Conservation (phyloP, 2,113 vertebrate genomes). For the Saccopteryx leptura region DNA sequence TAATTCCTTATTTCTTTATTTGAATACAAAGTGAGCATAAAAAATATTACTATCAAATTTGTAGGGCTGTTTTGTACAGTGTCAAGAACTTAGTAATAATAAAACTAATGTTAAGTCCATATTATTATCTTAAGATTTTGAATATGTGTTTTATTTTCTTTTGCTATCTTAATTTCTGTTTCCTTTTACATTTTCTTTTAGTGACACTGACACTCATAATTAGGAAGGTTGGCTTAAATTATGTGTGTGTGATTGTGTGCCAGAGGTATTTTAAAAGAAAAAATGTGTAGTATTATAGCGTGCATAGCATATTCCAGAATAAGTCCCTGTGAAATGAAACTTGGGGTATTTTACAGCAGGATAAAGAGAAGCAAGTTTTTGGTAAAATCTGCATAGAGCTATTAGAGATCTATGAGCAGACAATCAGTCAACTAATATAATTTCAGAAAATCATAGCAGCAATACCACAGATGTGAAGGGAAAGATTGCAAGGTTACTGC, state of each 20-base stretch:
- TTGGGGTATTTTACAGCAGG: not conserved
- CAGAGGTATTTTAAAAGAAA: not conserved
- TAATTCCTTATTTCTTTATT: not conserved
- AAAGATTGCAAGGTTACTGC: slow-evolving; percentile 38
- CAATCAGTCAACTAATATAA: slow-evolving; percentile 18
- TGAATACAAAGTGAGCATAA: not conserved
- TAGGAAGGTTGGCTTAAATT: not conserved
- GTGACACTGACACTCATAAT: not conserved
- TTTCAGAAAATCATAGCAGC: slow-evolving; percentile 52
- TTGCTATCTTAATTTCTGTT: not conserved
- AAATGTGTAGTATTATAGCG: not conserved
- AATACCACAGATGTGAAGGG: slow-evolving; percentile 13
- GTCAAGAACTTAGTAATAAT: not conserved
- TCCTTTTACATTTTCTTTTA: not conserved
- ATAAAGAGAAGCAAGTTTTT: not conserved
- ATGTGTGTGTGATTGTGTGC: not conserved
- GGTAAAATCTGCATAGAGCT: not conserved
- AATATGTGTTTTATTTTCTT: not conserved
- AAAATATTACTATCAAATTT: not conserved
- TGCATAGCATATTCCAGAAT: not conserved
- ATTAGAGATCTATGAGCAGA: slow-evolving; percentile 1
- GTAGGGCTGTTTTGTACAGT: not conserved
- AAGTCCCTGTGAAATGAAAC: not conserved
- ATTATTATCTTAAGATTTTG: not conserved
- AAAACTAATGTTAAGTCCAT: not conserved